A percentile compares a stretch with the other conserved stretches of the same genome.
phyloP scores from a whole-genome alignment of 2,888 invertebrate genomes.

The Cephus runcator region DNA sequence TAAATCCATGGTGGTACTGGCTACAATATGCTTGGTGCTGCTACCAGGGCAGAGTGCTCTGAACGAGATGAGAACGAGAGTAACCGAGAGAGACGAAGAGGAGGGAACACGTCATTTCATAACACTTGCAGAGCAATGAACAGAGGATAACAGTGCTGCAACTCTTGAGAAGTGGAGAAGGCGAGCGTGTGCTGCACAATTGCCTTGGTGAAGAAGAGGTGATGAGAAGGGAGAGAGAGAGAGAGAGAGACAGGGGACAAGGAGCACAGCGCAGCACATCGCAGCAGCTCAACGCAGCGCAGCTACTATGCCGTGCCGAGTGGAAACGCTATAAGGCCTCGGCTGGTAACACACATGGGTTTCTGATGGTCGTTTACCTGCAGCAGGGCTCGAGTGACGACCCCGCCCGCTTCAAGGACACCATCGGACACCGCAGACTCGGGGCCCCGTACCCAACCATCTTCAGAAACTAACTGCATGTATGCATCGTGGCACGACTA shows the following conservation, averaged over 20 bases:
- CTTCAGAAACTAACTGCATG: conserved; percentile 46
- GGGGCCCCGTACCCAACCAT: conserved; percentile 48
- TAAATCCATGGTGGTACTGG: conserved; percentile 33
- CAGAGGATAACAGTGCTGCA: not conserved
- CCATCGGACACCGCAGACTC: conserved; percentile 53
- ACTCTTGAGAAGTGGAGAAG: not conserved
- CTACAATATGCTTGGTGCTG: not conserved
- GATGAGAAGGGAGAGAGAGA: conserved; percentile 23
- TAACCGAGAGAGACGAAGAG: conserved; percentile 8
- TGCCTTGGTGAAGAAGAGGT: not conserved
- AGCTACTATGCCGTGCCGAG: conserved; percentile 2
- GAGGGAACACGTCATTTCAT: conserved; percentile 33
- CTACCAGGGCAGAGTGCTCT: not conserved
- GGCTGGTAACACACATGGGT: conserved; percentile 51
- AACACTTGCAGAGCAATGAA: conserved; percentile 38
- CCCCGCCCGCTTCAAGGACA: conserved; percentile 65
- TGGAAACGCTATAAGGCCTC: conserved; percentile 39
- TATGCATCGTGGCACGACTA: conserved; percentile 29
- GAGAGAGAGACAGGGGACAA: conserved; percentile 7
- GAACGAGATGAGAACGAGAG: not conserved
- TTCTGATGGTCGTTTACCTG: conserved; percentile 64
- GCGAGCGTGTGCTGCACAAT: not conserved
- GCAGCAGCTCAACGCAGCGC: conserved; percentile 14
- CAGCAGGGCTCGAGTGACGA: conserved; percentile 61
- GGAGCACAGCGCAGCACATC: conserved; percentile 9